phyloP scores from a whole-genome alignment of 2,888 invertebrate species.

The Pandemis heparana region DNA sequence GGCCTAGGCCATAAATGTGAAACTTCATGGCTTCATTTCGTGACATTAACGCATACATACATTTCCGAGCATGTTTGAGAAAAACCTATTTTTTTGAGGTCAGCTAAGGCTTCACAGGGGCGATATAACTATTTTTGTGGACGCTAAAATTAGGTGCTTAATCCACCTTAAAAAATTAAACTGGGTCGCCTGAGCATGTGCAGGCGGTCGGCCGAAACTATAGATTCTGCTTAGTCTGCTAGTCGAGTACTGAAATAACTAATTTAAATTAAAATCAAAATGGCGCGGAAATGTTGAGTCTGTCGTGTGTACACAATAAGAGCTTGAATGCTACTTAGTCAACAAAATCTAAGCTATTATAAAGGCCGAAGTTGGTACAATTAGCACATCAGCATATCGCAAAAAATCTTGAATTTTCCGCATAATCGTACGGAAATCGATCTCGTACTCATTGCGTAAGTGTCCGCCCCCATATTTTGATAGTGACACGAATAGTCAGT shows the following conservation, averaged over 20 bases:
- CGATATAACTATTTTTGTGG: constrained; percentile 19
- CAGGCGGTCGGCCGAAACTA: constrained; percentile 16
- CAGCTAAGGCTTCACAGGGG: background rate
- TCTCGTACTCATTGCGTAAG: constrained; percentile 11
- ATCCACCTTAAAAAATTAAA: constrained; percentile 13
- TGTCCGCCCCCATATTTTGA: constrained; percentile 40
- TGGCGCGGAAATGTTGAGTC: too few species aligned
- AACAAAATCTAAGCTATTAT: too few species aligned
- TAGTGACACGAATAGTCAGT: constrained; percentile 43
- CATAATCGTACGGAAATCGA: constrained; percentile 8
- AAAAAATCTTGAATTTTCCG: background rate
- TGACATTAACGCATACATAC: too few species aligned
- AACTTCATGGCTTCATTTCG: too few species aligned
- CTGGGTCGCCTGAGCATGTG: constrained; percentile 2
- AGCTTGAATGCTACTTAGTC: too few species aligned
- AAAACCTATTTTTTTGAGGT: background rate
- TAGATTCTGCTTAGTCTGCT: constrained; percentile 2
- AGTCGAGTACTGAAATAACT: background rate
- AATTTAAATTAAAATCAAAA: background rate
- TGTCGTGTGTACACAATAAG: too few species aligned
- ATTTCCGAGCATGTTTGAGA: background rate
- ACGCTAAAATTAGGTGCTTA: constrained; percentile 18
- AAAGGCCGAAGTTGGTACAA: too few species aligned
- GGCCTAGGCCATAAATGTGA: too few species aligned
- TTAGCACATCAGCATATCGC: too few species aligned